Evolutionary conservation across 92 coral and sea anemone genomes (phyloP).

Genomic region (Nematostella vectensis): DNA sequence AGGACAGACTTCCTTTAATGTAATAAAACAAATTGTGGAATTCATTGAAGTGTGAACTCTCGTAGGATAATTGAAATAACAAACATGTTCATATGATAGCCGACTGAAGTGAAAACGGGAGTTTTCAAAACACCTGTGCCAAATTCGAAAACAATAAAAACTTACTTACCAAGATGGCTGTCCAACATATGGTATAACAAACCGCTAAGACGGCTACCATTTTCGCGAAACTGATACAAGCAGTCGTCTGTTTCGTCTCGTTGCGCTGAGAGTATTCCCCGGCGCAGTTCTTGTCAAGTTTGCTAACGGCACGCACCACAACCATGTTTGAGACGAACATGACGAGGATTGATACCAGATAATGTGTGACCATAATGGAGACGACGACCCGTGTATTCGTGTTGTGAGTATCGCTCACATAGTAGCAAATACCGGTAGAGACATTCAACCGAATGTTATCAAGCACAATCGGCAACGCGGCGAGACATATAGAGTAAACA

Average conservation of each 20-base stretch:
- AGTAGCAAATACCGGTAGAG: conserved; percentile 67
- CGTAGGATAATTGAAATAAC: background rate
- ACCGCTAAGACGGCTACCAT: conserved; percentile 79
- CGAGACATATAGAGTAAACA: conserved; percentile 44
- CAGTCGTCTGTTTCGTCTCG: conserved; percentile 30
- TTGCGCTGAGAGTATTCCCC: conserved; percentile 50
- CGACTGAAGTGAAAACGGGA: background rate
- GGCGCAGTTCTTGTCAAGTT: conserved; percentile 61
- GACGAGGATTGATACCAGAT: conserved; percentile 39
- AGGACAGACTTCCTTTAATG: too few relatives aligned
- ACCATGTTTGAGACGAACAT: conserved; percentile 67
- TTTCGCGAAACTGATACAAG: conserved; percentile 78
- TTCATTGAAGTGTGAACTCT: background rate
- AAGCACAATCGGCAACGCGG: conserved; percentile 52
- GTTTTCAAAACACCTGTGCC: too few relatives aligned
- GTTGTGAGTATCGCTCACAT: conserved; percentile 59
- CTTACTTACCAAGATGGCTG: conserved; percentile 68
- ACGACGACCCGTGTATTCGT: conserved; percentile 55
- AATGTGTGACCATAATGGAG: conserved; percentile 55
- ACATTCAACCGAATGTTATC: conserved; percentile 53
- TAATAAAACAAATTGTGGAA: too few relatives aligned
- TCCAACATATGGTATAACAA: conserved; percentile 82
- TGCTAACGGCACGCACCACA: conserved; percentile 62
- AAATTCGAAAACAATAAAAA: background rate
- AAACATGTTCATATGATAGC: background rate